A percentile compares a stretch with the other conserved stretches of the same genome.
These are phyloP conservation scores for Phrynocephalus versicolor DNA, from an alignment of 2,113 vertebrate species.

Conservation along the genomic window DNA sequence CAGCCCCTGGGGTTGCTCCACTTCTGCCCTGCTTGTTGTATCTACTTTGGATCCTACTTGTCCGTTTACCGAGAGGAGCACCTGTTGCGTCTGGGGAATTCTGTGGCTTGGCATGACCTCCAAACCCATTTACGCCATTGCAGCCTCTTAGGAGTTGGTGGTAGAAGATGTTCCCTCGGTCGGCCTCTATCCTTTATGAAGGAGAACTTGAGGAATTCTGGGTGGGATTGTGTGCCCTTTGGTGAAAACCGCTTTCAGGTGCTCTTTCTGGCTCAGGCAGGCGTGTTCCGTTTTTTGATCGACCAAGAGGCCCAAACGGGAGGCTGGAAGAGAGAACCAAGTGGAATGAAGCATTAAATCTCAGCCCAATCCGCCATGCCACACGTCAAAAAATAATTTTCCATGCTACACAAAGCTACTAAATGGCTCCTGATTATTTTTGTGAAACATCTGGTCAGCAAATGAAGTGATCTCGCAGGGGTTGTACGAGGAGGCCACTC, in stretches of 20 bases:
- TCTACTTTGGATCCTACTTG: not conserved
- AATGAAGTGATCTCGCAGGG: conserved; percentile 49
- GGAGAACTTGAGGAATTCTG: no score
- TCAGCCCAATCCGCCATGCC: not conserved
- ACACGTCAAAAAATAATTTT: not conserved
- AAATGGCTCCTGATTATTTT: conserved; percentile 53
- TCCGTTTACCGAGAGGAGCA: no score
- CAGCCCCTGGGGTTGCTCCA: not conserved
- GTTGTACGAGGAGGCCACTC: not conserved
- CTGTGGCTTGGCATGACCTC: no score
- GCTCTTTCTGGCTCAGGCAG: not conserved
- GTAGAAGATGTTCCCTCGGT: no score
- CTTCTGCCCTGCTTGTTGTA: not conserved
- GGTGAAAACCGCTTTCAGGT: not conserved
- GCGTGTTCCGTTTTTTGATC: not conserved
- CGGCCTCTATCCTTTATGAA: not conserved
- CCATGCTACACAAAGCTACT: conserved; percentile 33
- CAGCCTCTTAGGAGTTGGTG: not conserved
- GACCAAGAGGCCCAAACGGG: fast-evolving
- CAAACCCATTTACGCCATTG: not conserved
- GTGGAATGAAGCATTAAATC: not conserved
- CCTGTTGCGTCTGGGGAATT: no score
- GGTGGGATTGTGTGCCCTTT: not conserved
- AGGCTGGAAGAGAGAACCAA: not conserved
- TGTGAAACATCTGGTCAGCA: conserved; percentile 61